Base-by-base conservation (phyloP, 2,888 invertebrate species). In the Cylloceria caligata region DNA sequence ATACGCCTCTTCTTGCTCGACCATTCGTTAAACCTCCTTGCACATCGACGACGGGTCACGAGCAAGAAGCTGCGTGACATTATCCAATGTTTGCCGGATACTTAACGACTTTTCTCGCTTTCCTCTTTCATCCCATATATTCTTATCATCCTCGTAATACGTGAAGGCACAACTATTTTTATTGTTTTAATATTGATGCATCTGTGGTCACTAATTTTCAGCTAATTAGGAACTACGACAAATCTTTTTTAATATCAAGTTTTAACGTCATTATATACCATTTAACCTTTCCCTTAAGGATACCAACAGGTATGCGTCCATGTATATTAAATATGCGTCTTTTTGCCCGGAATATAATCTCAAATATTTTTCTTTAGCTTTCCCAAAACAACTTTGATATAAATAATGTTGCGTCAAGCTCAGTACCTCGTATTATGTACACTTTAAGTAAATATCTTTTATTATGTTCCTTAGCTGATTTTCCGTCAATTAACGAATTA, bases 1-100 rank as follows among this genome's bases (percentile, higher is more conserved):
- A 72, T 78, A 72, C 69, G 72, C 67, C 74, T 72, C 64, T 78
- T 64, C 72, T 64, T 52, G 34, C 72, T 72, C 64, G 62, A 57
- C 72, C 64, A 78, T 78, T 78, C 78, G 65, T 75, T 75, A 67
- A 55, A 67, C 65, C 57, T 75, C 21, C 45, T 30, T 45, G 64
- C 64, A 64, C 52, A 52, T 57, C 55, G 55, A 57, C 60, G 45
- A 30, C 45, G 27, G 21, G 13, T 42, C 24, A 30, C 45, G 24
- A 55, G 57, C 55, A 11, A 49, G 74, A 67, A 74, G 55, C 64
- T 64, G 52, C 65, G 55, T 55, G 57, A 75, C 55, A 75, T 67
- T 75, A 67, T 67, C 55, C 55, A 45, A 34, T 57, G 65, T 67
- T 67, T 34, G 74, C 47, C 55, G 57, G 57, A 45, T 67, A 34